A percentile compares a stretch with the other conserved stretches of the same genome.
Conservation (phyloP, 2,888 invertebrate species). For the Cactoblastis cactorum region DNA sequence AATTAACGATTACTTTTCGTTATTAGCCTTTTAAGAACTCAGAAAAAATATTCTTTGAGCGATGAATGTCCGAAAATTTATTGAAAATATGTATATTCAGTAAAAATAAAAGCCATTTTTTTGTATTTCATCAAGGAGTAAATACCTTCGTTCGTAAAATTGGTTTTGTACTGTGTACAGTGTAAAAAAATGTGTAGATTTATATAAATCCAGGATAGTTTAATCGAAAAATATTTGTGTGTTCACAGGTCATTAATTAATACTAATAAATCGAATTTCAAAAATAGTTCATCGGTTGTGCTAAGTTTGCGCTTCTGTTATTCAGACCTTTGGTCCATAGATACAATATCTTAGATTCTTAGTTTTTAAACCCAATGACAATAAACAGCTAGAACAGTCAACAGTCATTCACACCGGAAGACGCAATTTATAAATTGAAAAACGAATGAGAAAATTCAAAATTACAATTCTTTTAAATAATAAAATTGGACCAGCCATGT, state of each 20-base stretch:
- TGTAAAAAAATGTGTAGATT: background rate
- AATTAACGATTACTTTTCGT: too few species aligned
- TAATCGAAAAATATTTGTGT: constrained; percentile 6
- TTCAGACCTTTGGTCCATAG: background rate
- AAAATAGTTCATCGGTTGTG: constrained; percentile 5
- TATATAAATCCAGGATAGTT: background rate
- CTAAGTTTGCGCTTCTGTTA: constrained; percentile 6
- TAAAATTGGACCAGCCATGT: constrained; percentile 43
- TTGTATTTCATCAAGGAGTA: background rate
- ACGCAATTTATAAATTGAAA: constrained; percentile 13
- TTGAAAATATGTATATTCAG: background rate
- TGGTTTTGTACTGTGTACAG: background rate
- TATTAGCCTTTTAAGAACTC: too few species aligned
- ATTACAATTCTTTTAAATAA: constrained; percentile 1
- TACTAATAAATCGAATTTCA: constrained; percentile 1
- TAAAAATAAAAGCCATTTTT: too few species aligned
- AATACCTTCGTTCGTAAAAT: background rate
- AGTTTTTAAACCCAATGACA: background rate
- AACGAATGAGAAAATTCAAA: constrained; percentile 1
- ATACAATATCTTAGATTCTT: background rate
- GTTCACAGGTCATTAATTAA: background rate
- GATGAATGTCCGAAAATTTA: background rate
- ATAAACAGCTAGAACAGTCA: background rate
- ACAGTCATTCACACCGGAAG: constrained; percentile 6
- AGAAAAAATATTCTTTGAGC: too few species aligned